These are phyloP conservation scores for Charina bottae DNA, from an alignment of 2,113 vertebrate genomes.

Conservation along the genomic window DNA sequence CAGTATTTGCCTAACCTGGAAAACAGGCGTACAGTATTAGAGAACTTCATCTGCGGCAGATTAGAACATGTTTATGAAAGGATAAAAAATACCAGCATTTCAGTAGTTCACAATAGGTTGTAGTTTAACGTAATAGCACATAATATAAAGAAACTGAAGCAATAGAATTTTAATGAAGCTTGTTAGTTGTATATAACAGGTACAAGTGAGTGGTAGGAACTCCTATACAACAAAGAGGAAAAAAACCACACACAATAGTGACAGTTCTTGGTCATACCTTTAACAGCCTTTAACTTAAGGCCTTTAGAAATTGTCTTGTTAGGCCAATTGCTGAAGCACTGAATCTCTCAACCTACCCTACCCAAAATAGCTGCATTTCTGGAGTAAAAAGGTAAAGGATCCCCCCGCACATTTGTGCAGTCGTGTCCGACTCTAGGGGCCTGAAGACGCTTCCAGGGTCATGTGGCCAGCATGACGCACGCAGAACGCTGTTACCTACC, in stretches of 20 bases:
- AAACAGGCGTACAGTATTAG: not conserved
- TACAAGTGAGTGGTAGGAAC: not conserved
- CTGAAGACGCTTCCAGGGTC: no score
- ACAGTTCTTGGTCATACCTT: not conserved
- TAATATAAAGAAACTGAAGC: not conserved
- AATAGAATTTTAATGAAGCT: not conserved
- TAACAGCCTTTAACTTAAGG: not conserved
- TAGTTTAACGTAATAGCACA: not conserved
- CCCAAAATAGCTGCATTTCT: not conserved
- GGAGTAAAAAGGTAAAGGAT: no score
- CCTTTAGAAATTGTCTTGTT: not conserved
- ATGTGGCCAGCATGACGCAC: no score
- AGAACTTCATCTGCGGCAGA: not conserved
- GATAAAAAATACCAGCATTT: not conserved
- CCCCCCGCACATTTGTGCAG: no score
- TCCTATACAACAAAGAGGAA: not conserved
- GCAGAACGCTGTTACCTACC: no score
- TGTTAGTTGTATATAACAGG: not conserved
- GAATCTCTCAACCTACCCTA: not conserved
- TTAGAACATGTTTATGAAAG: not conserved
- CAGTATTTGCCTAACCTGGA: not conserved
- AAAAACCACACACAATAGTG: not conserved
- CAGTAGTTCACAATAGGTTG: not conserved
- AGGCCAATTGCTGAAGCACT: not conserved
- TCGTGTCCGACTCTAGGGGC: no score